Evolutionary conservation across 2,113 vertebrate genomes (phyloP).

Genomic region (Poeciliopsis retropinna): DNA sequence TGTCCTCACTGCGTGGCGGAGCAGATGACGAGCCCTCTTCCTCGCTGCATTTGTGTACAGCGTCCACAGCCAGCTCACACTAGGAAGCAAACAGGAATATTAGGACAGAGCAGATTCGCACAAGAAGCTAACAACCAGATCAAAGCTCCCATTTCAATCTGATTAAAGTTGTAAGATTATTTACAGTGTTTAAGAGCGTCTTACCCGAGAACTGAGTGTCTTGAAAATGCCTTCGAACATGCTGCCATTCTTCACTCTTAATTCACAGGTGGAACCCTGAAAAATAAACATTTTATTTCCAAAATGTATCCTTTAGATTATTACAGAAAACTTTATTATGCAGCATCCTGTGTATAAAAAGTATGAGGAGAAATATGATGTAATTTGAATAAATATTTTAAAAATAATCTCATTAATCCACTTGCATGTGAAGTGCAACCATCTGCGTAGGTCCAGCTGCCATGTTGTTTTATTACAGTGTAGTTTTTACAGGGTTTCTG

Average conservation of each 20-base stretch:
- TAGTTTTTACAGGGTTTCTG: too few relatives aligned
- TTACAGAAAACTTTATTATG: neutral
- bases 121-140: neutral
- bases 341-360: neutral
- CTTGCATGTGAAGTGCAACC: too few relatives aligned
- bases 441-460: too few relatives aligned
- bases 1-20: slow-evolving; percentile 87
- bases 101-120: neutral
- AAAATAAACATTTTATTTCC: neutral
- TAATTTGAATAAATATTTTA: too few relatives aligned
- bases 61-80: slow-evolving; percentile 93
- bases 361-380: too few relatives aligned
- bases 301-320: neutral
- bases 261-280: slow-evolving; percentile 90
- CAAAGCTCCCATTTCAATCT: neutral
- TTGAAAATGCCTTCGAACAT: slow-evolving; percentile 92
- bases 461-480: too few relatives aligned
- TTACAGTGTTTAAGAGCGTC: slow-evolving; percentile 13
- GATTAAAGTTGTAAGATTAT: neutral
- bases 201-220: slow-evolving; percentile 91
- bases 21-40: slow-evolving; percentile 64
- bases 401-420: too few relatives aligned
- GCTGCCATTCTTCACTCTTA: slow-evolving; percentile 89
- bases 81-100: slow-evolving; percentile 42
- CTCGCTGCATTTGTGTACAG: slow-evolving; percentile 84